Evolutionary conservation across 2,797 vertebrate genomes (phyloP).

Genomic region (Tapera naevia): DNA sequence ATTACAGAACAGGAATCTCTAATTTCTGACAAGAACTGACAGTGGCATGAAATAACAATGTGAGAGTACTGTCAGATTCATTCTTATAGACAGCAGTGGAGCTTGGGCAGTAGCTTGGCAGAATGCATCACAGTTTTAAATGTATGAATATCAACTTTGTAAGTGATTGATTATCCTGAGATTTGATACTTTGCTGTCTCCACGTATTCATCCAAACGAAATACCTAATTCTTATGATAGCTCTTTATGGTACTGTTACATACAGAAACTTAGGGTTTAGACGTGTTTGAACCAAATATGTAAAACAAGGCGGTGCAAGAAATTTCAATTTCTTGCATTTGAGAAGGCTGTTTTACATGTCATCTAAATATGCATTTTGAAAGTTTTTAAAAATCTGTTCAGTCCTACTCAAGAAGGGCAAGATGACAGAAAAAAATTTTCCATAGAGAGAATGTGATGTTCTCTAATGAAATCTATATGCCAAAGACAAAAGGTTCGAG

Average conservation of each 20-base stretch:
- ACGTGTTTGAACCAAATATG: background rate
- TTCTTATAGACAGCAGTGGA: background rate
- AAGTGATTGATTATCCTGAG: background rate
- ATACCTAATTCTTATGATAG: background rate
- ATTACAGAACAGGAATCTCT: background rate
- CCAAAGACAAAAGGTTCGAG: background rate
- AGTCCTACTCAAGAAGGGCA: background rate
- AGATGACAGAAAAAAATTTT: background rate
- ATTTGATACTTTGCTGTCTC: background rate
- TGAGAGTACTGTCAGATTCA: background rate
- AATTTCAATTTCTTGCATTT: background rate
- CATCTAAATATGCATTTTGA: rapidly evolving
- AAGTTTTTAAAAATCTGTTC: background rate
- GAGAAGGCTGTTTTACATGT: background rate
- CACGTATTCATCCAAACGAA: background rate
- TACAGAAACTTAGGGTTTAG: background rate
- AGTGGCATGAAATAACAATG: background rate
- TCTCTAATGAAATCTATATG: background rate
- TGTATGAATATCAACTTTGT: background rate
- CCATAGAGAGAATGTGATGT: background rate
- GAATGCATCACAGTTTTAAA: background rate
- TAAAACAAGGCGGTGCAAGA: background rate
- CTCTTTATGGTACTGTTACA: background rate
- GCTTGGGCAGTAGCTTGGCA: background rate
- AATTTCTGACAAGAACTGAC: background rate